phyloP scores from a whole-genome alignment of 2,113 vertebrate species.

The Alosa alosa region DNA sequence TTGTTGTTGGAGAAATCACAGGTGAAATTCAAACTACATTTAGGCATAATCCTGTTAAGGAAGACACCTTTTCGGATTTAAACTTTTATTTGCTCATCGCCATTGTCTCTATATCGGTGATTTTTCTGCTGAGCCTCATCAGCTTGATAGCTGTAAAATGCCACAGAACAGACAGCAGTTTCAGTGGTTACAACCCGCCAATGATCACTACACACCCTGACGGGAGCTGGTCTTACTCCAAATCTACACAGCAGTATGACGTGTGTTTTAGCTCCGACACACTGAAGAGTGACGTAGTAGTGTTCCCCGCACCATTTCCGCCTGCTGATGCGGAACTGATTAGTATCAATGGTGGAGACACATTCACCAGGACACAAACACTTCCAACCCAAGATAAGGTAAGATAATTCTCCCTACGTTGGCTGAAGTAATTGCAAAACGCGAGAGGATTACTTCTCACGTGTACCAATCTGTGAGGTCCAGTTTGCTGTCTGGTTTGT shows the following conservation, averaged over 20 bases:
- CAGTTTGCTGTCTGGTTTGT: neutral
- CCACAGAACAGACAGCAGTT: constrained; percentile 45
- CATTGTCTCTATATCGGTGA: constrained; percentile 51
- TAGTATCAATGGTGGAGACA: constrained; percentile 58
- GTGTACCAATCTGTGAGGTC: neutral
- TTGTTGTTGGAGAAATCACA: constrained; percentile 54
- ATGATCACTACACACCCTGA: constrained; percentile 57
- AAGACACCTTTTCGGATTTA: constrained; percentile 54
- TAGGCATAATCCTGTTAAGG: constrained; percentile 50
- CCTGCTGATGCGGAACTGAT: constrained; percentile 55
- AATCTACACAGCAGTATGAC: constrained; percentile 52
- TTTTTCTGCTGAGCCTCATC: constrained; percentile 59
- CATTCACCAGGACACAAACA: constrained; percentile 36
- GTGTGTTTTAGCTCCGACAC: constrained; percentile 53
- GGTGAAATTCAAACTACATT: constrained; percentile 51
- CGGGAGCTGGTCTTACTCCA: constrained; percentile 51
- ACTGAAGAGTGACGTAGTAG: constrained; percentile 58
- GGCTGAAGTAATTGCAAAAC: neutral
- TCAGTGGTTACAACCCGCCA: too few species aligned
- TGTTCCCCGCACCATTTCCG: constrained; percentile 54
- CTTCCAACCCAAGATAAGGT: constrained; percentile 30
- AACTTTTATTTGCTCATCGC: constrained; percentile 59
- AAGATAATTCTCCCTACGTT: neutral
- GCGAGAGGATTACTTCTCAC: neutral
- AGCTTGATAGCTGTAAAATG: constrained; percentile 57